Evolutionary conservation across 2,113 vertebrate species (phyloP).

Genomic region (Mesocricetus auratus): DNA sequence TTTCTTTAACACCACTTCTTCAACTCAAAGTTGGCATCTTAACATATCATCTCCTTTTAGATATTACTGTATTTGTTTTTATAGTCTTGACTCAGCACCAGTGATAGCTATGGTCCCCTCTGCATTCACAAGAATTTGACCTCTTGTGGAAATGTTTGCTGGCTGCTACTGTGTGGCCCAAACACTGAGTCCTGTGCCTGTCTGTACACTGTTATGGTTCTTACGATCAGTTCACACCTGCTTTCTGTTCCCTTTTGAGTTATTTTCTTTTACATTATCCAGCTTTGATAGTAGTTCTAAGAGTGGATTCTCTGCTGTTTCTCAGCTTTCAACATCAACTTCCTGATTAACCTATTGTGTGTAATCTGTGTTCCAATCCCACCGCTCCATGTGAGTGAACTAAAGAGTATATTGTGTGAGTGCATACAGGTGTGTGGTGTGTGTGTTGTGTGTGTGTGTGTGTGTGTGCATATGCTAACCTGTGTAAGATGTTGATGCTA

Average conservation of each 20-base stretch:
- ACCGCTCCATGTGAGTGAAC: not conserved
- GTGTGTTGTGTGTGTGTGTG: not conserved
- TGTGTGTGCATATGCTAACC: not conserved
- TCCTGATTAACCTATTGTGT: not conserved
- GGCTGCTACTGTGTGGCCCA: not conserved
- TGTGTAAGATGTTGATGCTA: not conserved
- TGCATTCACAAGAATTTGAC: not conserved
- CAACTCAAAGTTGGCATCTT: not conserved
- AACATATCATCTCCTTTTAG: not conserved
- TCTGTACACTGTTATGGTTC: not conserved
- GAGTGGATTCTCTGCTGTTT: not conserved
- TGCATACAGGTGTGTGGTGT: not conserved
- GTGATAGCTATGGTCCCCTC: no score
- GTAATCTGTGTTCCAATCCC: not conserved
- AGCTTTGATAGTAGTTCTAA: not conserved
- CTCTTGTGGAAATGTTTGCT: not conserved
- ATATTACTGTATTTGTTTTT: not conserved
- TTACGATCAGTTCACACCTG: not conserved
- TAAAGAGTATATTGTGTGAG: not conserved
- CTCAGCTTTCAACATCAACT: not conserved
- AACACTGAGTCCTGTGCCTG: not conserved
- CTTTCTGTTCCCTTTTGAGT: conserved; percentile 39
- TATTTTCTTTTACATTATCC: not conserved
- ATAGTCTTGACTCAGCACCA: not conserved
- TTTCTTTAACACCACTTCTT: not conserved